phyloP scores from a whole-genome alignment of 2,113 vertebrate species.

The Stegastes partitus region DNA sequence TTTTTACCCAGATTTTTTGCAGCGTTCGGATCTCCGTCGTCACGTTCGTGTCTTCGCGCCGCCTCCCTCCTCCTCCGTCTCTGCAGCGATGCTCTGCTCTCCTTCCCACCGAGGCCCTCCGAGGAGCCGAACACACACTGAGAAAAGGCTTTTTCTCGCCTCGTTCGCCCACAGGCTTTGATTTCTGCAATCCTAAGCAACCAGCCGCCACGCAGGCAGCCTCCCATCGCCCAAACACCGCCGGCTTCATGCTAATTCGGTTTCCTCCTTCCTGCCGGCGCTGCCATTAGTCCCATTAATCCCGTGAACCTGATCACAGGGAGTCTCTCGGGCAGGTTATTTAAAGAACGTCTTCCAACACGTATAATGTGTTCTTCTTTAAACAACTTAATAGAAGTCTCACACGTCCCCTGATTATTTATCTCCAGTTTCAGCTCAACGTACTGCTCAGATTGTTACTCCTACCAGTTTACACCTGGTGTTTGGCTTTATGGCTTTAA shows the following conservation, averaged over 20 bases:
- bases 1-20: constrained; percentile 32
- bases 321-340: too few relatives aligned
- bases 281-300: too few relatives aligned
- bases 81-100: not conserved
- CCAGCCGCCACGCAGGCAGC: constrained; percentile 2
- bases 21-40: constrained; percentile 31
- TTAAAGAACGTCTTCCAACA: too few relatives aligned
- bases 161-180: constrained; percentile 51
- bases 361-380: too few relatives aligned
- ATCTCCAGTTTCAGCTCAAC: too few relatives aligned
- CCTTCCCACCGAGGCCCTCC: constrained; percentile 21
- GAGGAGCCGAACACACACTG: constrained; percentile 45
- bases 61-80: constrained; percentile 19
- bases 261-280: constrained; percentile 22
- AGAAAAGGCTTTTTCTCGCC: not conserved
- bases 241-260: constrained; percentile 8
- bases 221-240: not conserved
- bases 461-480: too few relatives aligned
- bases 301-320: constrained; percentile 40
- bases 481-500: too few relatives aligned
- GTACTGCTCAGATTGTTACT: too few relatives aligned
- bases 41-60: constrained; percentile 51
- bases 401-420: too few relatives aligned
- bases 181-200: constrained; percentile 70
- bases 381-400: too few relatives aligned